Conservation (phyloP, 1,140 invertebrate genomes). For the Drosophila tani region DNA sequence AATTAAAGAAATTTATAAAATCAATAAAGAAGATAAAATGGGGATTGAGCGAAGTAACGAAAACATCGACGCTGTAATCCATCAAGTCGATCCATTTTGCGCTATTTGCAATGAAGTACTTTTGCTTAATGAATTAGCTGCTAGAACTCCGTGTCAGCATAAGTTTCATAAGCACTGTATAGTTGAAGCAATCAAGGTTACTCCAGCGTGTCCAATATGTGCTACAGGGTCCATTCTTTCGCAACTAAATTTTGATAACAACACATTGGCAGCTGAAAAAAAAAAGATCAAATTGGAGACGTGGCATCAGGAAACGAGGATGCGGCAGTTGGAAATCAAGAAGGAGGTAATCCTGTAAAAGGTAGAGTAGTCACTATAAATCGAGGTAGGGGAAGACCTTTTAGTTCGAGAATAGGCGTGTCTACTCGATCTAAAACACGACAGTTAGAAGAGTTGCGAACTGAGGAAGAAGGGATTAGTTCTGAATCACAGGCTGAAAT, state of each 20-base stretch:
- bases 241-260: not conserved
- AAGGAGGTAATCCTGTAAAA: not conserved
- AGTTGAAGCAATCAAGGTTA: not conserved
- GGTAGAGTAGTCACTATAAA: not conserved
- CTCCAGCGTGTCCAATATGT: not conserved
- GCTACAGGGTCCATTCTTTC: not conserved
- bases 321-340: not conserved
- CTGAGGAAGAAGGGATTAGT: too few relatives aligned
- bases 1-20: not conserved
- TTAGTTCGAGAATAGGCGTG: too few relatives aligned
- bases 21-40: not conserved
- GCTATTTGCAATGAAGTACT: not conserved
- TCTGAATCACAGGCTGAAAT: too few relatives aligned
- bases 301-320: not conserved
- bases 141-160: not conserved
- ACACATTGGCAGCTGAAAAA: conserved; percentile 6
- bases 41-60: not conserved
- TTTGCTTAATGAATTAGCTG: not conserved
- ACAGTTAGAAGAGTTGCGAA: too few relatives aligned
- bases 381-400: too few relatives aligned
- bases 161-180: not conserved
- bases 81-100: not conserved
- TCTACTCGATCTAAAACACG: too few relatives aligned
- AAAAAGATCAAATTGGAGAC: not conserved
- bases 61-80: not conserved